phyloP scores from a whole-genome alignment of 2,113 vertebrate genomes.

The Smithornis capensis region DNA sequence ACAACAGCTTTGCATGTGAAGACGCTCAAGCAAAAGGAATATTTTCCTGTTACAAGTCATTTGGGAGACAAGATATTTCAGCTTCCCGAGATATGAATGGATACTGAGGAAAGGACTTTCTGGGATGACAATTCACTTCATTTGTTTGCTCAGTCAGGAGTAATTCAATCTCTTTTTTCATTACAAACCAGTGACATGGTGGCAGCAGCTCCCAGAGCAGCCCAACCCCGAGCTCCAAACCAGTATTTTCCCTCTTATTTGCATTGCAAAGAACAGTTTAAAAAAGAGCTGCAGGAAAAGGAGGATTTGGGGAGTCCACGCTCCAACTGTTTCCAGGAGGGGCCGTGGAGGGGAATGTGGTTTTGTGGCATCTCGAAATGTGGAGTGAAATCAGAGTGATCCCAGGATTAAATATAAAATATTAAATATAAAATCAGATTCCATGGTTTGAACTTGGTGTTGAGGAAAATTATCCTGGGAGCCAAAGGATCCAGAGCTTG shows the following conservation, averaged over 20 bases:
- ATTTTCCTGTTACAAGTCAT: neutral
- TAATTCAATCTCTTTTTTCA: neutral
- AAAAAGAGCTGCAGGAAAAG: neutral
- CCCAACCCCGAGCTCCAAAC: neutral
- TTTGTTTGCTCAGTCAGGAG: neutral
- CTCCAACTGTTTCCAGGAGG: neutral
- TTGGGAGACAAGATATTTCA: neutral
- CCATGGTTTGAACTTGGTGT: rapidly evolving
- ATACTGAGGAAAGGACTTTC: neutral
- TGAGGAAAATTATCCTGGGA: neutral
- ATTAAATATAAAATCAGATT: neutral
- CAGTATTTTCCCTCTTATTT: neutral
- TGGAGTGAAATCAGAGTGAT: neutral
- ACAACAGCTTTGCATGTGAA: neutral
- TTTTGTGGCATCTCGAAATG: neutral
- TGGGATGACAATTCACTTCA: neutral
- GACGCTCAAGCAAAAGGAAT: neutral
- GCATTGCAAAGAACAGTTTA: neutral
- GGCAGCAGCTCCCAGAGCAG: neutral
- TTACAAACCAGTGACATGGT: neutral
- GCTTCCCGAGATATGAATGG: neutral
- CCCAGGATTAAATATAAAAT: rapidly evolving
- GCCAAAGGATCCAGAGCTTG: neutral
- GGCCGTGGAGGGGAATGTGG: neutral
- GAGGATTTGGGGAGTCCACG: neutral